phyloP scores from a whole-genome alignment of 2,797 vertebrate species.

The Phoeniculus purpureus region DNA sequence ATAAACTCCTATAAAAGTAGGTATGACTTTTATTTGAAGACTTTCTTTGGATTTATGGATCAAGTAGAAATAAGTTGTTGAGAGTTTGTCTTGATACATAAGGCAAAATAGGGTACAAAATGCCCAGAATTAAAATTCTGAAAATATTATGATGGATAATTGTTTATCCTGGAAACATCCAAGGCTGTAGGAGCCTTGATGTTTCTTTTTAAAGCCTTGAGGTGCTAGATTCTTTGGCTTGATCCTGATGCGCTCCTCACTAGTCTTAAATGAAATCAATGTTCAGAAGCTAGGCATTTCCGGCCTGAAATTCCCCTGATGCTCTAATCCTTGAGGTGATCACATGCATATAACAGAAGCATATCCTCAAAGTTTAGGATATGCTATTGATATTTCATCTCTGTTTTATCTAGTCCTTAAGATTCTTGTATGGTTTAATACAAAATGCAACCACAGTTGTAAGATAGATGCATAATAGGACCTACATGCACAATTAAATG shows the following conservation, averaged over 20 bases:
- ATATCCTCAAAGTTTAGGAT: not conserved
- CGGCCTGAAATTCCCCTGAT: not conserved
- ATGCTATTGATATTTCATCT: not conserved
- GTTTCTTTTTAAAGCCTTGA: not conserved
- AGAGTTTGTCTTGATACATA: not conserved
- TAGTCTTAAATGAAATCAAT: not conserved
- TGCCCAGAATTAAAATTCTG: not conserved
- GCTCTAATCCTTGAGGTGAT: not conserved
- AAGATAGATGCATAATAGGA: not conserved
- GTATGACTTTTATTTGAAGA: not conserved
- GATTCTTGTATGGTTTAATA: not conserved
- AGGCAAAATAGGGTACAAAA: not conserved
- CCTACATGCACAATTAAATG: not conserved
- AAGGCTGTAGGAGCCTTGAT: not conserved
- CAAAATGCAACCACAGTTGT: not conserved
- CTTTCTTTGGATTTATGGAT: not conserved
- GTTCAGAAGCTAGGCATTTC: not conserved
- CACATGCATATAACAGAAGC: not conserved
- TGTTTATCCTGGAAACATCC: not conserved
- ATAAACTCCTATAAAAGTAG: not conserved
- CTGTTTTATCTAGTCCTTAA: not conserved
- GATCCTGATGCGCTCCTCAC: accelerated
- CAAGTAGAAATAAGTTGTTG: not conserved
- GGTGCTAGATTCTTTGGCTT: not conserved
- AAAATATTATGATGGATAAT: not conserved